Conservation (phyloP, 2,888 invertebrate species). For the Prosapia bicincta region DNA sequence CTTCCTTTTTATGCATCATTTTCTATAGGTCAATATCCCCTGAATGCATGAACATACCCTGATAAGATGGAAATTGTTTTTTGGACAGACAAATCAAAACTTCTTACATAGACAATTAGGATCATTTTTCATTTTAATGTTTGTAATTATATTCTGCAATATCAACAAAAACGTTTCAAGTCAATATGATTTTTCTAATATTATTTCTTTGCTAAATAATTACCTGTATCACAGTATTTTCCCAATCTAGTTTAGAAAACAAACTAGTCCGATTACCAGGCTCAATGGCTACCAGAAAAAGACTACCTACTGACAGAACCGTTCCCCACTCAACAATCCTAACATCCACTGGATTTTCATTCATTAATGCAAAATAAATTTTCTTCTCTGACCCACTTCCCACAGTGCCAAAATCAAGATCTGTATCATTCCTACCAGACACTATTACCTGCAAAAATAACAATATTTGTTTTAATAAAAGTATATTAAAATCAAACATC, state of each 20-base stretch:
- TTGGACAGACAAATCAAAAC: no score
- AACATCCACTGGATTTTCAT: constrained; percentile 72
- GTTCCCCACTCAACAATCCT: constrained; percentile 57
- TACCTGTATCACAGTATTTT: neutral
- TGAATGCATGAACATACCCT: no score
- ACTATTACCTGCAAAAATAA: constrained; percentile 29
- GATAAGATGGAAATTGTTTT: no score
- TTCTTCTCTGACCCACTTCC: constrained; percentile 62
- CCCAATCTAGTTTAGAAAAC: neutral
- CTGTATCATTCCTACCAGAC: constrained; percentile 32
- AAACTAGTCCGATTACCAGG: constrained; percentile 48
- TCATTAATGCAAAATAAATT: constrained; percentile 67
- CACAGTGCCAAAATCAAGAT: constrained; percentile 62
- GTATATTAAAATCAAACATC: no score
- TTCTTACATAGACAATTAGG: neutral
- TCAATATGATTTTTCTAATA: no score
- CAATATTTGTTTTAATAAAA: no score
- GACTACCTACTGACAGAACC: constrained; percentile 56
- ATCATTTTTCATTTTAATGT: neutral
- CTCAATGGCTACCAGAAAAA: constrained; percentile 55
- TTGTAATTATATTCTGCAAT: no score
- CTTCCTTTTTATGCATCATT: no score
- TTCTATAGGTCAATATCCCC: no score
- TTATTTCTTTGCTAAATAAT: no score
- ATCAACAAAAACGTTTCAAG: no score